These are phyloP conservation scores for Xerus inauris DNA, from an alignment of 2,113 vertebrate species.

Conservation along the genomic window DNA sequence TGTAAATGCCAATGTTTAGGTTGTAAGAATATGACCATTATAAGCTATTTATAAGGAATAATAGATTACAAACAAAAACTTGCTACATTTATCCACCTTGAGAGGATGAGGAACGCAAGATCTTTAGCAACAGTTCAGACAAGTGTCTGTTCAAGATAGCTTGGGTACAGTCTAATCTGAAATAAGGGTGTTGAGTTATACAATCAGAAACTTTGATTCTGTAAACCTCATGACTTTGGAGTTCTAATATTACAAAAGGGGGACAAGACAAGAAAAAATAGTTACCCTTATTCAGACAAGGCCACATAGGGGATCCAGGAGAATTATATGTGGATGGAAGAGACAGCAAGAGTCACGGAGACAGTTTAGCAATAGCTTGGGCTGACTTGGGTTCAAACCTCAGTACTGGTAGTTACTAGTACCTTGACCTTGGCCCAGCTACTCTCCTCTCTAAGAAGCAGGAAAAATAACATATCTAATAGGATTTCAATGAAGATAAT, in stretches of 20 bases:
- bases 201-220: constrained; percentile 39
- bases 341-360: not conserved
- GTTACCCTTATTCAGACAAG: not conserved
- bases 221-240: constrained; percentile 10
- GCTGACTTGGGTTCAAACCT: not conserved
- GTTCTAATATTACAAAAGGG: not conserved
- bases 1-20: constrained; percentile 36
- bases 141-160: not conserved
- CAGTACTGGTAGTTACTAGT: not conserved
- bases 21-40: constrained; percentile 29
- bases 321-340: not conserved
- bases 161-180: not conserved
- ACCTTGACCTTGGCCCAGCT: constrained; percentile 21
- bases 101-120: not conserved
- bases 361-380: not conserved
- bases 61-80: not conserved
- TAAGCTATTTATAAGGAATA: constrained; percentile 7
- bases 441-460: not conserved
- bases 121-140: constrained; percentile 39
- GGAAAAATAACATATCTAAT: not conserved
- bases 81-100: not conserved
- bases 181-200: constrained; percentile 1
- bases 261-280: not conserved
- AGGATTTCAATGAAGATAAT: not conserved
- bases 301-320: not conserved